Conservation (phyloP, 2,113 vertebrate species). For the Syrmaticus mikado region DNA sequence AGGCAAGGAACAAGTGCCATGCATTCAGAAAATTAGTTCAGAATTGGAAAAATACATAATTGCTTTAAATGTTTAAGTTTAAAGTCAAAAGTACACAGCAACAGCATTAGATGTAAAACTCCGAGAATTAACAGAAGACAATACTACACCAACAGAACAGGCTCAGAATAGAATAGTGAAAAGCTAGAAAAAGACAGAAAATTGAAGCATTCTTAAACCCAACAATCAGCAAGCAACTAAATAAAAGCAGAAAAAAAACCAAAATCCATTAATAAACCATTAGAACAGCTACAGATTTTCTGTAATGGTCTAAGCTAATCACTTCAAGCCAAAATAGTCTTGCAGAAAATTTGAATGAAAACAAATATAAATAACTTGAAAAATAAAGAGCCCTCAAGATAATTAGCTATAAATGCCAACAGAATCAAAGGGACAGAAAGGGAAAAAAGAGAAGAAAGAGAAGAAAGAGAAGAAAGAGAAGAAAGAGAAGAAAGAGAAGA, state of each 20-base stretch:
- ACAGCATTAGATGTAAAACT: not conserved
- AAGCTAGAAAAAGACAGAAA: not conserved
- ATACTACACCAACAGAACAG: not conserved
- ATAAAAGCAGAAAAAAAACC: not conserved
- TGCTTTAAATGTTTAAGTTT: not conserved
- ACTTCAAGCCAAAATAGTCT: not conserved
- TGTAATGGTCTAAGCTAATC: not conserved
- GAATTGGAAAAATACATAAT: fast-evolving
- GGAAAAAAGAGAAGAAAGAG: too few species aligned
- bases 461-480: too few species aligned
- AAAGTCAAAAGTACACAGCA: not conserved
- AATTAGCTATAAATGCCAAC: not conserved
- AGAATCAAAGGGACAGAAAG: not conserved
- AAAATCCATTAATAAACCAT: not conserved
- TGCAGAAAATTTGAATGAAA: not conserved
- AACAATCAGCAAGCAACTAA: not conserved
- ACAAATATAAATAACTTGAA: not conserved
- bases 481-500: too few species aligned
- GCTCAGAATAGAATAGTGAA: fast-evolving
- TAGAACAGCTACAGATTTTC: not conserved
- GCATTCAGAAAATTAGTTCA: not conserved
- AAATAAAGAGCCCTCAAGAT: not conserved
- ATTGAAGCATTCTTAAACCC: not conserved
- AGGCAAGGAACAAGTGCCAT: not conserved
- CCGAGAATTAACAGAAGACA: not conserved